Base-by-base conservation (phyloP, 2,797 vertebrate species). In the Clangula hyemalis region DNA sequence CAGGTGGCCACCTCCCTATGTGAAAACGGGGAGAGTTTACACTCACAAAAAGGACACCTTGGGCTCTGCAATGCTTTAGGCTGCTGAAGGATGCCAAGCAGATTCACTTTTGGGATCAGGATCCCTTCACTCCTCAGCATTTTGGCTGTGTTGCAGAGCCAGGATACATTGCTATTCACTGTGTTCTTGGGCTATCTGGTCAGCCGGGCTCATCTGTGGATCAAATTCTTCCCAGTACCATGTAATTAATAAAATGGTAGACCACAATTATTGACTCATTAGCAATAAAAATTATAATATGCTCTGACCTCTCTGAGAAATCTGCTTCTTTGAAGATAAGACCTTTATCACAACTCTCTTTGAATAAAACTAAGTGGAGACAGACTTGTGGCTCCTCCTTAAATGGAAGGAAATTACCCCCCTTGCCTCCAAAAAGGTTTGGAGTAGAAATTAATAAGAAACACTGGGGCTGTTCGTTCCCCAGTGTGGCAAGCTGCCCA, bases 1-100 rank as follows among this genome's bases (percentile, higher is more conserved):
- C 39, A 49, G 56, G 43, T 0, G 2, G 19, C n/a, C 34, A 38
- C 13, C 20, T 34, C 54, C 73, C 19, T 49, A 12, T 0, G 0
- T 30, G 56, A 51, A 81, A 94, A 41, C 4, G 11, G 11, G 8
- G 11, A 62, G 28, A 74, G 30, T 61, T 80, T 34, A 45, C 0
- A 0, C 17, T 28, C 38, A 39, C 18, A 32, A 39, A 77, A 64
- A 28, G 19, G 12, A 65, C 25, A n/a, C 47, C 53, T 69, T 58
- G 72, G 39, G 47, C 24, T 83, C 76, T 38, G 24, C 34, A 47
- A 16, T 0, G 2, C 34, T 76, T 61, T 24, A 58, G 41, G 32
- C 24, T 57, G 32, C 53, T 0, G 0, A 28, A 77, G 51, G 53
- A 38, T 47, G n/a, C 32, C 65, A 85, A 95, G 47, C 7, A 66